These are phyloP conservation scores for Pipistrellus pygmaeus DNA, from an alignment of 2,797 vertebrate species.

Conservation along the genomic window DNA sequence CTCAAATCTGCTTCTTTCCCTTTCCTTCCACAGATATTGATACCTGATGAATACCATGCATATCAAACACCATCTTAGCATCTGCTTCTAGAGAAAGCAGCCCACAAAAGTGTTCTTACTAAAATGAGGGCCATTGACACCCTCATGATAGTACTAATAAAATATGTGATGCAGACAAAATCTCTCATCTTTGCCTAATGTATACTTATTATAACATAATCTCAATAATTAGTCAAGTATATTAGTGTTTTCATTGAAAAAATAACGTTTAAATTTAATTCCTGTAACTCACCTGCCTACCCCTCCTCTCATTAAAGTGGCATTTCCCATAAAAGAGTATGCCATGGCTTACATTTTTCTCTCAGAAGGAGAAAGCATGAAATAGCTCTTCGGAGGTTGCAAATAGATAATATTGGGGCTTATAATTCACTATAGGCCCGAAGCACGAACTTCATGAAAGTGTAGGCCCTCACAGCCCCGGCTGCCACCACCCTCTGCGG, in stretches of 20 bases:
- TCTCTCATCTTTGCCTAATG: neutral
- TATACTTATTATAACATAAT: neutral
- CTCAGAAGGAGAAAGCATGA: neutral
- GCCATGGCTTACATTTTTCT: neutral
- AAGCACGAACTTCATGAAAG: no score
- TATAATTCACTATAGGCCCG: neutral
- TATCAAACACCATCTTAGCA: neutral
- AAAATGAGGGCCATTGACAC: neutral
- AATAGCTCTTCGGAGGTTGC: neutral
- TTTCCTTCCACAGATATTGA: neutral
- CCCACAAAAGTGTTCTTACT: neutral
- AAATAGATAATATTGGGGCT: neutral
- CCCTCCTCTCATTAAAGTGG: neutral
- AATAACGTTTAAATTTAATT: neutral
- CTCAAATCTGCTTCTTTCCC: neutral
- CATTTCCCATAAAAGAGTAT: neutral
- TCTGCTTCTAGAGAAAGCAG: neutral
- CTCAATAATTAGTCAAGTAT: neutral
- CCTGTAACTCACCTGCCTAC: neutral
- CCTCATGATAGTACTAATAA: neutral
- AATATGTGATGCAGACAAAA: neutral
- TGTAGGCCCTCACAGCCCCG: no score
- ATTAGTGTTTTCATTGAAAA: neutral
- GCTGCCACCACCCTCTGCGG: no score
- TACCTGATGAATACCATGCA: neutral